Percentiles rank a stretch among this genome's conserved stretches.
phyloP scores from a whole-genome alignment of 2,113 vertebrate genomes.

The Numenius arquata region DNA sequence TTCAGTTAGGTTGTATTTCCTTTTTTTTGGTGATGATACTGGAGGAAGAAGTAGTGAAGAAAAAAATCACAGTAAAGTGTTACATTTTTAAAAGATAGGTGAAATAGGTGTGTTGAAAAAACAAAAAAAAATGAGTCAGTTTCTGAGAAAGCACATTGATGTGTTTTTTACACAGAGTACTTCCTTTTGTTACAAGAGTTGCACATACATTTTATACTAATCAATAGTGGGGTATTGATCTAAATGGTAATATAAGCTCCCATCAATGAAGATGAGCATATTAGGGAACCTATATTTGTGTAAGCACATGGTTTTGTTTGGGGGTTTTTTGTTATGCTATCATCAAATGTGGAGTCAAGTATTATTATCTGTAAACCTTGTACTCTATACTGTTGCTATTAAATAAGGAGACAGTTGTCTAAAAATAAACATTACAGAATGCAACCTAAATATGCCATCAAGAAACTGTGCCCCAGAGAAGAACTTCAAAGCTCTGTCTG shows the following conservation, averaged over 20 bases:
- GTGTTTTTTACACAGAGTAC: not conserved
- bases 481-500: not conserved
- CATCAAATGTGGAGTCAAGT: not conserved
- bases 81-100: not conserved
- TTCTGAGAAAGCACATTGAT: constrained; percentile 21
- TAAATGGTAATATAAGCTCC: not conserved
- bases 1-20: not conserved
- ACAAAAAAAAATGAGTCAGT: not conserved
- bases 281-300: not conserved
- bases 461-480: not conserved
- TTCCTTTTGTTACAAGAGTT: not conserved
- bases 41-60: not conserved
- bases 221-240: not conserved
- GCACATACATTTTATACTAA: not conserved
- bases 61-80: not conserved
- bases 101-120: constrained; percentile 8
- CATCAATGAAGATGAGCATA: not conserved
- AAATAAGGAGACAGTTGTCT: not conserved
- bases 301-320: accelerated
- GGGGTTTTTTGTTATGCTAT: not conserved
- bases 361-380: not conserved
- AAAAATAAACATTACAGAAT: not conserved
- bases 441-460: not conserved
- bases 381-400: not conserved
- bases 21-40: not conserved